phyloP scores from a whole-genome alignment of 2,113 vertebrate species.

The Etia nguti region DNA sequence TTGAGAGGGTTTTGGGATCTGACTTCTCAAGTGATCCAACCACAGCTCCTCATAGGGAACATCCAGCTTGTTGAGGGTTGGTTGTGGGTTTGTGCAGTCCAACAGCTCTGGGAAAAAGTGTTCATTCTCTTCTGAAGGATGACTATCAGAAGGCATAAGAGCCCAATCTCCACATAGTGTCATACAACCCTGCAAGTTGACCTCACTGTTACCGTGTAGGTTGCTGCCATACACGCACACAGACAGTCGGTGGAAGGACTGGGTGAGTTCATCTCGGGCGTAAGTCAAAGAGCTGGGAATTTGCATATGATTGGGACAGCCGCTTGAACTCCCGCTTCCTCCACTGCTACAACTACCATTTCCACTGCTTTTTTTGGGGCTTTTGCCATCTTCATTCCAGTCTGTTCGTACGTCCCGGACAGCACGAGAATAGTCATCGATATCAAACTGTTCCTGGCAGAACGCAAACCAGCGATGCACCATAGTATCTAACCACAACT shows the following conservation, averaged over 20 bases:
- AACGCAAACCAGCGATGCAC: conserved; percentile 91
- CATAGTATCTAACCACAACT: conserved; percentile 85
- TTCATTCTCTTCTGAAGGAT: conserved; percentile 84
- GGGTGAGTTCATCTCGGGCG: conserved; percentile 91
- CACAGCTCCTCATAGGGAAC: conserved; percentile 95
- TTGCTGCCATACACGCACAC: conserved; percentile 97
- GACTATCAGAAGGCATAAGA: conserved; percentile 77
- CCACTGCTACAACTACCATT: conserved; percentile 54
- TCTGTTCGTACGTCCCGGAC: conserved; percentile 90
- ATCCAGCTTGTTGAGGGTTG: conserved; percentile 76
- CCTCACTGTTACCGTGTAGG: conserved; percentile 93
- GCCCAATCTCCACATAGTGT: conserved; percentile 86
- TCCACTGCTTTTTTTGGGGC: conserved; percentile 79
- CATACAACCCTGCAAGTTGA: conserved; percentile 91
- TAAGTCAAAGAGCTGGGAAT: conserved; percentile 90
- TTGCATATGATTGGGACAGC: conserved; percentile 80
- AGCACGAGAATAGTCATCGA: conserved; percentile 92
- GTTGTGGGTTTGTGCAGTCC: conserved; percentile 67
- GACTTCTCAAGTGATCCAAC: conserved; percentile 82
- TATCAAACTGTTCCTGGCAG: conserved; percentile 96
- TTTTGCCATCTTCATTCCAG: conserved; percentile 92
- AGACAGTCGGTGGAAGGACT: conserved; percentile 95
- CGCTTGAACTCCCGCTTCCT: conserved; percentile 52
- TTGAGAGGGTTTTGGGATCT: conserved; percentile 50
- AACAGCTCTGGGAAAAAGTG: conserved; percentile 83